These are phyloP conservation scores for Sphaerophoria rueppellii DNA, from an alignment of 2,888 invertebrate genomes.

Conservation along the genomic window DNA sequence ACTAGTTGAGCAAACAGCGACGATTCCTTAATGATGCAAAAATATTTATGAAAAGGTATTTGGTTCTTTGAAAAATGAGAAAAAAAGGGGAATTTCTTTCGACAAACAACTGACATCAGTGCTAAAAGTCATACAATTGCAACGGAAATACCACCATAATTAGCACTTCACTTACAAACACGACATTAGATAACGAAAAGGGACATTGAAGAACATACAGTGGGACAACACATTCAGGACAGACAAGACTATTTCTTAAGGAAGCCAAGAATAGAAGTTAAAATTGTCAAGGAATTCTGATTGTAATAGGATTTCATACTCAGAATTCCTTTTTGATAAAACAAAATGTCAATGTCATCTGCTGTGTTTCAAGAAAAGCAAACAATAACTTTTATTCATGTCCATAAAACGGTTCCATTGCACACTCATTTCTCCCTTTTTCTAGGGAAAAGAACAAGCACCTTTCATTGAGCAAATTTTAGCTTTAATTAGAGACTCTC, in stretches of 20 bases:
- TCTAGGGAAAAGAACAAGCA: too few species aligned
- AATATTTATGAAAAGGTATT: constrained; percentile 6
- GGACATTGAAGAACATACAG: constrained; percentile 3
- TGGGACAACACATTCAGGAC: not conserved
- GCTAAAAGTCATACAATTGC: constrained; percentile 20
- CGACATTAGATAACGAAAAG: constrained; percentile 16
- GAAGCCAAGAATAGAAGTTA: too few species aligned
- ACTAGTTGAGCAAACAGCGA: constrained; percentile 29
- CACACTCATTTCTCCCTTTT: too few species aligned
- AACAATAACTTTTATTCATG: constrained; percentile 34
- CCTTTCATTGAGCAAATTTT: constrained; percentile 43
- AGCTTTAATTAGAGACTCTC: constrained; percentile 42
- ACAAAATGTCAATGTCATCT: not conserved
- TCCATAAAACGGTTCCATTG: not conserved
- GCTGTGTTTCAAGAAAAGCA: not conserved
- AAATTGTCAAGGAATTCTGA: too few species aligned
- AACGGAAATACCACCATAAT: constrained; percentile 68
- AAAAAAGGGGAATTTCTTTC: constrained; percentile 10
- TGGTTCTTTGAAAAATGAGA: not conserved
- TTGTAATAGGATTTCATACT: too few species aligned
- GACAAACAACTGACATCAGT: constrained; percentile 14
- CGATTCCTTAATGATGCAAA: constrained; percentile 8
- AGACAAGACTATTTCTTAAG: not conserved
- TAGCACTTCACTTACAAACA: constrained; percentile 52
- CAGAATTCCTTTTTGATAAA: not conserved